These are phyloP conservation scores for Papilio glaucus DNA, from an alignment of 1,140 invertebrate species.

Conservation along the genomic window DNA sequence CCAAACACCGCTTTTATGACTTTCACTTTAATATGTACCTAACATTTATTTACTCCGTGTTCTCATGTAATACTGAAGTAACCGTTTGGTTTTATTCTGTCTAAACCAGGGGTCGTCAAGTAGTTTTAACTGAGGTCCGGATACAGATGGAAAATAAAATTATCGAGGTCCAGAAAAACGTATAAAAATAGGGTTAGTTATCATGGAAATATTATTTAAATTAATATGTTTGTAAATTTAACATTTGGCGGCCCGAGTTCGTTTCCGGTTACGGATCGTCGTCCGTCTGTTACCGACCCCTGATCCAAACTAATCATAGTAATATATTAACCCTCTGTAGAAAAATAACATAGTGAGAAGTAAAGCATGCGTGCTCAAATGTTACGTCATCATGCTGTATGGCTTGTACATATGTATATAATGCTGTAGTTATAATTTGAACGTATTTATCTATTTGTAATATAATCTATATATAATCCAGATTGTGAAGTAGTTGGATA, in stretches of 20 bases:
- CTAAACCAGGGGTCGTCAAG: no score
- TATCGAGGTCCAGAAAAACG: no score
- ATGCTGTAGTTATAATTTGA: neutral
- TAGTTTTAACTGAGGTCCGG: no score
- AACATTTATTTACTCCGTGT: neutral
- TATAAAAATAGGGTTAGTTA: no score
- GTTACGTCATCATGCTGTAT: neutral
- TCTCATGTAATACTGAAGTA: neutral
- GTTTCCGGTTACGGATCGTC: no score
- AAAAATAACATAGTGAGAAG: neutral
- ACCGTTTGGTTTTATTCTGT: neutral
- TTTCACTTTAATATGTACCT: neutral
- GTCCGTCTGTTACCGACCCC: no score
- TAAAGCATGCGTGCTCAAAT: slow-evolving; percentile 7
- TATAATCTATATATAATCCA: neutral
- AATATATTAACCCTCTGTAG: neutral
- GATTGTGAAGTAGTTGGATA: no score
- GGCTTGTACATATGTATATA: neutral
- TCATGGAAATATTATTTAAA: no score
- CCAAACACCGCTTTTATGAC: neutral
- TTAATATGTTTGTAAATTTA: no score
- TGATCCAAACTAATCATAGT: neutral
- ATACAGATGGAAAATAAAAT: no score
- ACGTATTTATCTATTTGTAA: neutral
- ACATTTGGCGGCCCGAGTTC: no score